Evolutionary conservation across 2,113 vertebrate genomes (phyloP), one percentile per base, ranked within the genome.

Genomic region (Pangasianodon gigas): DNA sequence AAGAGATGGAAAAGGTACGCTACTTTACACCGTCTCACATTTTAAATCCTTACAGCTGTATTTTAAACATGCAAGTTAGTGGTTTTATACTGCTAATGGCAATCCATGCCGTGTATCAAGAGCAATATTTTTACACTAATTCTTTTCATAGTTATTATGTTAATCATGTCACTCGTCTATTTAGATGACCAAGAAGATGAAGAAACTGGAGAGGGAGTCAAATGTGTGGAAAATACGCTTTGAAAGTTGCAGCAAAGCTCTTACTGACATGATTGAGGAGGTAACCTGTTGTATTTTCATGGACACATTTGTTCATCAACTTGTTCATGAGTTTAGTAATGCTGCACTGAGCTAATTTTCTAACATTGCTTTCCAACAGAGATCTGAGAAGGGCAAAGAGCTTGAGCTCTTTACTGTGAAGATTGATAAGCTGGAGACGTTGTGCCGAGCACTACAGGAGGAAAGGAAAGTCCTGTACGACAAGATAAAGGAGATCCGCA

Each of bases 171-270:
- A 58, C n/a, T 18, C 32, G 18, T 62, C 21, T 84, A 26, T 24
- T 46, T 8, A 99, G 98, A 99, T 99, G 96, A 96, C 97, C 41
- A 97, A 97, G 84, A 99, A 98, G 95, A 99, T 99, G 97, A 98
- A 98, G 94, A 99, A 97, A 84, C 77, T 99, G 93, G 98, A 99
- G 89, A 98, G 98, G 86, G 98, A 99, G 91, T 98, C 98, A 0
- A 96, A 95, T 90, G 95, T 96, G 0, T 99, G 98, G 98, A 99
- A 97, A 95, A 95, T 96, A 6, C 96, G 98, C 62, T 99, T 99
- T 93, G 98, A 99, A 94, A 98, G 96, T 93, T 99, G 98, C 92
- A 99, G 98, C 95, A 98, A 97, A 95, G 97, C 98, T 0, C 96
- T 99, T 77, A 89, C 96, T 87, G 97, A 98, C 90, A 98, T 99